A percentile compares a stretch with the other conserved stretches of the same genome.
Conservation (phyloP, 2,113 vertebrate species). For the Misgurnus mizolepis region DNA sequence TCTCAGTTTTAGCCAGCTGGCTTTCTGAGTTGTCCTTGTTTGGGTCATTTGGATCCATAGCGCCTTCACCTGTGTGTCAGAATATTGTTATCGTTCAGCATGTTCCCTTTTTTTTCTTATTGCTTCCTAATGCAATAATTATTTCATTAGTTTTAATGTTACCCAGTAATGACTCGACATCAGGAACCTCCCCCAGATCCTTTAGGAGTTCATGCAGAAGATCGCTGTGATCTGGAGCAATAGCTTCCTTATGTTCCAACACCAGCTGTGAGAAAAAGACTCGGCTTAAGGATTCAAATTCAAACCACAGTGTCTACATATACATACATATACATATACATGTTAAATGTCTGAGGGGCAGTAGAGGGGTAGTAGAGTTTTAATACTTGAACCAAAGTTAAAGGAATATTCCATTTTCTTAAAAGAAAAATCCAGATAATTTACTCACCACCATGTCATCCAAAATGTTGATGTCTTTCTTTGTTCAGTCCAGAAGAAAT, state of each 20-base stretch:
- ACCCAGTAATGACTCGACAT: slow-evolving; percentile 90
- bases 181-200: slow-evolving; percentile 87
- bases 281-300: background rate
- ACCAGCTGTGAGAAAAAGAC: slow-evolving; percentile 78
- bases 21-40: slow-evolving; percentile 84
- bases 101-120: background rate
- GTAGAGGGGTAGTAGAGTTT: too few species aligned
- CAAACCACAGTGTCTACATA: background rate
- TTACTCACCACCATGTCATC: too few species aligned
- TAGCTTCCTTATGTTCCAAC: slow-evolving; percentile 91
- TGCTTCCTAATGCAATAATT: background rate
- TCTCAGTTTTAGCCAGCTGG: slow-evolving; percentile 92
- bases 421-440: too few species aligned
- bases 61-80: slow-evolving; percentile 84
- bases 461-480: too few species aligned
- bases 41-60: slow-evolving; percentile 83
- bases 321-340: too few species aligned
- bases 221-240: slow-evolving; percentile 86
- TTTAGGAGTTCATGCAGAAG: slow-evolving; percentile 87
- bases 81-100: background rate
- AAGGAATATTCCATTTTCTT: too few species aligned
- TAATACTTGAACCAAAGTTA: too few species aligned
- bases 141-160: slow-evolving; percentile 44
- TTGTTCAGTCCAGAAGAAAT: too few species aligned
- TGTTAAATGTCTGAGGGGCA: too few species aligned